A percentile compares a stretch with the other conserved stretches of the same genome.
phyloP scores from a whole-genome alignment of 2,888 invertebrate species.

The Phorcus lineatus region DNA sequence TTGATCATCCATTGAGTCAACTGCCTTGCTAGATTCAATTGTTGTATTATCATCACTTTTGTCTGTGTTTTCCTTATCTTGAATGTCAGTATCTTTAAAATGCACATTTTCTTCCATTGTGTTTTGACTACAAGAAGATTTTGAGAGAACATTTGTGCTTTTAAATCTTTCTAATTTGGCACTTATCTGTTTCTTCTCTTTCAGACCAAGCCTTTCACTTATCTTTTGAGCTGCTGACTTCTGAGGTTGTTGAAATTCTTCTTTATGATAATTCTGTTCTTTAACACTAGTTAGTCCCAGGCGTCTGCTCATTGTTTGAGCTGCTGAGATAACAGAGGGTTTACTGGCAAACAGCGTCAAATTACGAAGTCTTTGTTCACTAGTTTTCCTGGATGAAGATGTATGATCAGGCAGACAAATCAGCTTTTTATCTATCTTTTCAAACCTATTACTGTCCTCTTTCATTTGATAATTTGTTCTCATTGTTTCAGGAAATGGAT shows the following conservation, averaged over 20 bases:
- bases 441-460: too few relatives aligned
- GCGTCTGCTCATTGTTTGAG: not conserved
- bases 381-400: too few relatives aligned
- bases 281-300: not conserved
- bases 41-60: too few relatives aligned
- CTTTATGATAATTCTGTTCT: not conserved
- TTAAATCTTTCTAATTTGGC: conserved; percentile 5
- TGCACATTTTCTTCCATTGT: too few relatives aligned
- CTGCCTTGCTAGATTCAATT: not conserved
- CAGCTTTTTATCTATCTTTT: too few relatives aligned
- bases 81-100: too few relatives aligned
- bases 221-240: not conserved
- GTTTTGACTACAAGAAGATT: not conserved
- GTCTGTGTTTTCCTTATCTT: too few relatives aligned
- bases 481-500: not conserved
- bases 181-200: not conserved
- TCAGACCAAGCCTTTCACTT: conserved; percentile 2
- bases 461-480: too few relatives aligned
- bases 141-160: not conserved
- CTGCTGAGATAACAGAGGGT: not conserved
- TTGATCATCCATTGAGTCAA: not conserved
- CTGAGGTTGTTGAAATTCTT: too few relatives aligned
- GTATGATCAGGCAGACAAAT: too few relatives aligned
- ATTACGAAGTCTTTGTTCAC: too few relatives aligned
- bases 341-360: too few relatives aligned